Conservation (phyloP, 2,113 vertebrate genomes). For the Sander vitreus region DNA sequence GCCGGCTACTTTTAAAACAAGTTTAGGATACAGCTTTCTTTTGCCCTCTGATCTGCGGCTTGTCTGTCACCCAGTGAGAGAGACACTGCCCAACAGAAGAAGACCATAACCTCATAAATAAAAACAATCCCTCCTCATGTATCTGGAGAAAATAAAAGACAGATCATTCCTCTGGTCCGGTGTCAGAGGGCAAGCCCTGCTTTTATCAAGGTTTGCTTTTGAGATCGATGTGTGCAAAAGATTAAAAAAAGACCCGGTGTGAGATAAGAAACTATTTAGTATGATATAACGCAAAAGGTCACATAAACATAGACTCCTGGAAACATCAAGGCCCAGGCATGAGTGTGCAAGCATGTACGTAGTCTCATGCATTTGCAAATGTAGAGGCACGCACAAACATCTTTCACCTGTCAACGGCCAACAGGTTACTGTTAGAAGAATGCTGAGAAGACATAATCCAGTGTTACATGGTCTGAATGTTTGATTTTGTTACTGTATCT, state of each 20-base stretch:
- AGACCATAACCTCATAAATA: constrained; percentile 1
- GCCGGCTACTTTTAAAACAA: neutral
- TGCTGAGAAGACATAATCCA: constrained; percentile 8
- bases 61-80: neutral
- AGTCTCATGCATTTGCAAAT: constrained; percentile 19
- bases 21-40: neutral
- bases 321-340: neutral
- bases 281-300: constrained; percentile 14
- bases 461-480: constrained; percentile 6
- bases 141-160: constrained; percentile 20
- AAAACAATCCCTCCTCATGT: constrained; percentile 17
- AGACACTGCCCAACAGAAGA: neutral
- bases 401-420: constrained; percentile 32
- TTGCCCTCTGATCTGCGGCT: neutral
- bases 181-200: constrained; percentile 16
- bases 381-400: constrained; percentile 33
- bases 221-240: constrained; percentile 9
- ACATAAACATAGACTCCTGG: neutral
- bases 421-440: constrained; percentile 39
- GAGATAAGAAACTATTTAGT: constrained; percentile 1
- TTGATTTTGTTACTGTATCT: neutral
- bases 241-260: neutral
- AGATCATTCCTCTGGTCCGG: neutral
- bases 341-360: neutral
- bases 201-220: constrained; percentile 30